Evolutionary conservation across 2,888 invertebrate genomes (phyloP).

Genomic region (Boloria selene): DNA sequence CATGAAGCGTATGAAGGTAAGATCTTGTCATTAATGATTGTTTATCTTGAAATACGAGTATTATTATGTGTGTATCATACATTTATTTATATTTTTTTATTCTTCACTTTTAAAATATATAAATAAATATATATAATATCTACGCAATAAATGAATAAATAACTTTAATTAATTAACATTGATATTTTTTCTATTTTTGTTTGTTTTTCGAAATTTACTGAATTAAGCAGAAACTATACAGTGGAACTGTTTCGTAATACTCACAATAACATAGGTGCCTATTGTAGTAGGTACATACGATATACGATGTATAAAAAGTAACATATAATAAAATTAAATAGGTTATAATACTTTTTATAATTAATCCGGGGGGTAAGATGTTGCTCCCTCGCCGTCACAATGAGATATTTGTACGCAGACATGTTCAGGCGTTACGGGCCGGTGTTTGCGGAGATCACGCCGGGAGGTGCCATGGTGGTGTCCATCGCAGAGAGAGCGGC

Average conservation of each 20-base stretch:
- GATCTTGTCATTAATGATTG: constrained; percentile 29
- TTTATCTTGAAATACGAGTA: background rate
- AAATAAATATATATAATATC: no score
- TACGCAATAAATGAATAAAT: no score
- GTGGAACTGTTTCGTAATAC: no score
- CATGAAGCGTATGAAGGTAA: constrained; percentile 91
- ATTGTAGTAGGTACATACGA: no score
- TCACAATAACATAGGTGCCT: no score
- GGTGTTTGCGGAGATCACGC: constrained; percentile 89
- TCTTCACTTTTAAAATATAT: no score
- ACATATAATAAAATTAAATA: background rate
- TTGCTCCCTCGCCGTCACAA: constrained; percentile 57
- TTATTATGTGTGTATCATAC: background rate
- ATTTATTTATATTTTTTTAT: background rate
- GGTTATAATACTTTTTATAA: constrained; percentile 2
- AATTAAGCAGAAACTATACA: no score
- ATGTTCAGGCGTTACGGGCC: constrained; percentile 88
- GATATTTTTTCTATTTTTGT: no score
- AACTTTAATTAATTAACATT: no score
- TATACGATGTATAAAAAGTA: no score
- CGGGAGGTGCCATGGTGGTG: constrained; percentile 87
- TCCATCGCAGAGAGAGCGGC: constrained; percentile 87
- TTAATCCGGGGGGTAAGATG: constrained; percentile 16
- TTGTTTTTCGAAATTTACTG: no score
- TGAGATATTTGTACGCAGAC: constrained; percentile 81